phyloP scores from a whole-genome alignment of 2,113 vertebrate genomes.

The Pseudorhombus dupliciocellatus region DNA sequence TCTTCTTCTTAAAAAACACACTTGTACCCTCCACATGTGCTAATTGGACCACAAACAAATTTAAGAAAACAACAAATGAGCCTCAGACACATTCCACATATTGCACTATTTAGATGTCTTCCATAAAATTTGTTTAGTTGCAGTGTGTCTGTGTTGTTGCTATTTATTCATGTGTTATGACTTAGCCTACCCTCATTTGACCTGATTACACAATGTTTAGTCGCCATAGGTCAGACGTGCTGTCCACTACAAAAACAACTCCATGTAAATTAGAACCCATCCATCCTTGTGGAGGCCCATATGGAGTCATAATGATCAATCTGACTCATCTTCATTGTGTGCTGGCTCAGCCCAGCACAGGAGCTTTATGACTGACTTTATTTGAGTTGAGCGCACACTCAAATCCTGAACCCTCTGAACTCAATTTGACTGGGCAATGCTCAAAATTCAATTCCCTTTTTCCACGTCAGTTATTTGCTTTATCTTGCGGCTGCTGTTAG shows the following conservation, averaged over 20 bases:
- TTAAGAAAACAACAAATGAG: conserved; percentile 56
- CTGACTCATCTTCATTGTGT: conserved; percentile 53
- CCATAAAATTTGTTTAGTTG: conserved; percentile 26
- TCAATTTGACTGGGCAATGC: conserved; percentile 17
- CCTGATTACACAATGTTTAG: conserved; percentile 29
- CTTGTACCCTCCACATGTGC: conserved; percentile 28
- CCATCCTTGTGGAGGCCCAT: conserved; percentile 21
- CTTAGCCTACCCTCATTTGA: conserved; percentile 42
- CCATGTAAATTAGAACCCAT: conserved; percentile 44
- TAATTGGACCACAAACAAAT: conserved; percentile 68
- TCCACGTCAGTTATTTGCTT: conserved; percentile 55
- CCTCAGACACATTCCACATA: conserved; percentile 64
- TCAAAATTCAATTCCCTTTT: conserved; percentile 51
- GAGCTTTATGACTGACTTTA: conserved; percentile 36
- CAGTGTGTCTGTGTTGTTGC: conserved; percentile 19
- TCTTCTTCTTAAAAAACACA: conserved; percentile 16
- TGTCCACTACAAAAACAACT: conserved; percentile 18
- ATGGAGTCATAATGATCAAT: conserved; percentile 35
- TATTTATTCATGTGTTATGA: conserved; percentile 33
- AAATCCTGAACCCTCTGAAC: conserved; percentile 47
- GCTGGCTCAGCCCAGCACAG: conserved; percentile 30
- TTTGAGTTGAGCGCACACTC: conserved; percentile 29
- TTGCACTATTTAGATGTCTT: conserved; percentile 50
- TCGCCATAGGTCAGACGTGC: conserved; percentile 20
- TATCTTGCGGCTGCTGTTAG: conserved; percentile 52